Evolutionary conservation across 1,140 invertebrate species (phyloP), one percentile per base, ranked within the genome.

Genomic region (Delia radicum): DNA sequence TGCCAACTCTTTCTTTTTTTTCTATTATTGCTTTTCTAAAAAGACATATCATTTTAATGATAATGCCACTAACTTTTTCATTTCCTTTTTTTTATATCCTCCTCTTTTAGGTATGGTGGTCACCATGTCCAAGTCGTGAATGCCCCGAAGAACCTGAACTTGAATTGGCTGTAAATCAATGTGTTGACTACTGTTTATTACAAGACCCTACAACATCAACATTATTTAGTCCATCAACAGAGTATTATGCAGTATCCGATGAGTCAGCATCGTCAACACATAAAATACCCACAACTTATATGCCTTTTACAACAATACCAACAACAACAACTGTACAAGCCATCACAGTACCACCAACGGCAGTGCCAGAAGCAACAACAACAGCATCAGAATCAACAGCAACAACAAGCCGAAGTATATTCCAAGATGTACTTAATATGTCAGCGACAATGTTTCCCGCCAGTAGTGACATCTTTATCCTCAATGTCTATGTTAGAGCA

Each of bases 141-240:
- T 93, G 92, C 84, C 92, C 92, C 3, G 91, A 92, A 79, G 90
- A 92, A 75, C 91, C 92, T 78, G 90, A 92, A 80, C 85, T 93
- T n/a, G 90, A 92, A 80, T 89, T 93, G 77, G 89, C 92, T 6
- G 86, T 93, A 33, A 90, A 91, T 78, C 88, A 90, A 77, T 93
- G 92, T 81, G 87, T 90, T 2, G 91, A 93, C 83, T 90, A 93
- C 85, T 93, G 92, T 81, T 81, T 90, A 72, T 81, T 92, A 69
- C 88, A 85, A 28, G 85, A 85, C 21, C n/a, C 77, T 73, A 75
- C 81, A 83, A 77, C 87, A 83, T 37, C 79, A 84, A 78, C 81
- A 82, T 37, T 80, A 82, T 75, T 75, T 63, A 80, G 75, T 28
- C 82, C 79, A 79, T 78, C 78, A 62, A 74, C 78, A 55, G 72